Evolutionary conservation across 2,888 invertebrate species (phyloP).

Genomic region (Strigamia transsilvanica): DNA sequence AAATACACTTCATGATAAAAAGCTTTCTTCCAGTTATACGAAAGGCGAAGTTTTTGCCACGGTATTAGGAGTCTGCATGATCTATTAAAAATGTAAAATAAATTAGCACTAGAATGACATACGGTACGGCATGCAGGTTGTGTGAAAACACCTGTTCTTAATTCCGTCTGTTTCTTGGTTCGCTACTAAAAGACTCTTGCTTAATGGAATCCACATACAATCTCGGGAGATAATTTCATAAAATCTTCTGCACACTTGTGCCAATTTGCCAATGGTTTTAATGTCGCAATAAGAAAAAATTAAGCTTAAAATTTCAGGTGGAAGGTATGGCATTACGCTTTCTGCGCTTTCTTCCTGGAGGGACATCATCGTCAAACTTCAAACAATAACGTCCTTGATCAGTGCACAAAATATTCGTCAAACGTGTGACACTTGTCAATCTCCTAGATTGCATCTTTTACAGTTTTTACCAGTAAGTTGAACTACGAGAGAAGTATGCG

Average conservation of each 20-base stretch:
- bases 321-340: conserved; percentile 46
- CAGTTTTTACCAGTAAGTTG: conserved; percentile 30
- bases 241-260: conserved; percentile 23
- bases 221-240: conserved; percentile 14
- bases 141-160: neutral
- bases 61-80: neutral
- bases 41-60: conserved; percentile 6
- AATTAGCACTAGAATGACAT: too few relatives aligned
- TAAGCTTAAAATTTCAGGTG: conserved; percentile 42
- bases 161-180: conserved; percentile 32
- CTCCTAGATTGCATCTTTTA: conserved; percentile 21
- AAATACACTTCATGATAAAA: conserved; percentile 8
- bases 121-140: neutral
- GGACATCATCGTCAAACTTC: conserved; percentile 16
- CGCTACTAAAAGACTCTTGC: conserved; percentile 7
- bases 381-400: conserved; percentile 21
- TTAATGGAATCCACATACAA: conserved; percentile 37
- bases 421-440: conserved; percentile 21
- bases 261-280: conserved; percentile 9
- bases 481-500: conserved; percentile 20
- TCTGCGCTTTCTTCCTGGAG: conserved; percentile 33
- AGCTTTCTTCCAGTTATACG: conserved; percentile 33
- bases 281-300: conserved; percentile 46
- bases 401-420: conserved; percentile 21
- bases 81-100: neutral